Evolutionary conservation across 2,888 invertebrate species (phyloP), one percentile per base, ranked within the genome.

Genomic region (Nephrotoma appendiculata): DNA sequence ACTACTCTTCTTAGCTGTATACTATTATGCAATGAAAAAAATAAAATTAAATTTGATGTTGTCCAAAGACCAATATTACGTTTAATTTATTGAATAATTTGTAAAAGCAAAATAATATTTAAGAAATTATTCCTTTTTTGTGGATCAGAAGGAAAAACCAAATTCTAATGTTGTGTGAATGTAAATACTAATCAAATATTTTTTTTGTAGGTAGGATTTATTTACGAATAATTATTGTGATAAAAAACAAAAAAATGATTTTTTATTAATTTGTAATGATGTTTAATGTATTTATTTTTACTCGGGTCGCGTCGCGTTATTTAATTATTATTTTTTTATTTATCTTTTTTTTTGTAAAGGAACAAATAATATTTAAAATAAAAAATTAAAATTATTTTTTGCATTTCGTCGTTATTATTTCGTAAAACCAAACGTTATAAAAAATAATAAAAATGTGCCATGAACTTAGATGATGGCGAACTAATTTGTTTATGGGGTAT

Each of bases 301-400:
- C 44, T 44, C 43, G 85, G 85, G 42, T 85, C 85, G 85, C 85
- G 85, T 85, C 85, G 85, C 85, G 85, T 85, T 44, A 44, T 44
- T 42, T 84, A 42, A 42, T 83, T 84, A 31, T 83, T 83, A 7
- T 84, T 42, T 84, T 84, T 71, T 31, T 9, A 71, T 85, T 85
- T 85, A 43, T 85, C 43, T 19, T 85, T 85, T 85, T 31, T 43
- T 85, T 85, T 85, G 43, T 85, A 84, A 42, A 11, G 85, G 85
- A 85, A 85, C 85, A 85, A 85, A 85, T 85, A 85, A 85, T 85
- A 85, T 85, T 85, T 85, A 44, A 44, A 85, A 44, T 2, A 11
- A 19, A 31, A 31, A 71, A 31, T 84, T 42, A 42, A 42, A 84
- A 84, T 41, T 84, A 42, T 84, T 19, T 84, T 42, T 84, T 84